These are phyloP conservation scores for Geococcyx californianus DNA, from an alignment of 2,113 vertebrate species.

Conservation along the genomic window DNA sequence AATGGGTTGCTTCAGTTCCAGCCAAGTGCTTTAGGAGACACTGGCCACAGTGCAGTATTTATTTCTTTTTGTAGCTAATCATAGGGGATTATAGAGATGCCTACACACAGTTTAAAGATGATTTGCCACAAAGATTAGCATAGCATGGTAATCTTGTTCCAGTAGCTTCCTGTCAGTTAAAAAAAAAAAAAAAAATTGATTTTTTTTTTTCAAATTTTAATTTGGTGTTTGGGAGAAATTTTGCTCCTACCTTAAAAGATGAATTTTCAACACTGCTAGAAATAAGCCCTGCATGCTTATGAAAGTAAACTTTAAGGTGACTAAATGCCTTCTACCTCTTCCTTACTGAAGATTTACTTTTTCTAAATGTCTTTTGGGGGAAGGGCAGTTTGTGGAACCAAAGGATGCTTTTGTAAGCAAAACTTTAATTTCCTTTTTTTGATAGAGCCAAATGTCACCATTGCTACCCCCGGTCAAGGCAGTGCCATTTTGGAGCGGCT, in stretches of 20 bases:
- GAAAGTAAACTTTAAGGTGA: constrained; percentile 84
- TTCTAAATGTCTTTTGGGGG: constrained; percentile 73
- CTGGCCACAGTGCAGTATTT: constrained; percentile 9
- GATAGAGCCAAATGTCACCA: constrained; percentile 79
- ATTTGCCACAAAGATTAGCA: constrained; percentile 42
- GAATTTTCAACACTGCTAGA: constrained; percentile 72
- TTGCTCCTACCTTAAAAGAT: constrained; percentile 64
- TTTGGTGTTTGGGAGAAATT: constrained; percentile 67
- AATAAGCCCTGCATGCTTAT: constrained; percentile 83
- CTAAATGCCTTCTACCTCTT: constrained; percentile 94
- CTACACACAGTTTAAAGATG: constrained; percentile 33
- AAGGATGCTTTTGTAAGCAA: constrained; percentile 68
- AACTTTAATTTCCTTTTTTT: constrained; percentile 74
- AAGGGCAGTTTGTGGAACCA: constrained; percentile 81
- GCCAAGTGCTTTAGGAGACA: background rate
- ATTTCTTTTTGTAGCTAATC: constrained; percentile 41
- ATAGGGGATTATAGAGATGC: background rate
- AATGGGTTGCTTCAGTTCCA: constrained; percentile 45
- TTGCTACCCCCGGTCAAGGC: constrained; percentile 78
- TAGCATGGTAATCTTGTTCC: constrained; percentile 76
- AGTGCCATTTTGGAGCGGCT: constrained; percentile 79
- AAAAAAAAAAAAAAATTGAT: background rate
- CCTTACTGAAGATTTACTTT: constrained; percentile 90
- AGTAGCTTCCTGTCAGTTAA: constrained; percentile 67
- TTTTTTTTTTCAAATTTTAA: constrained; percentile 73